Percentiles rank a stretch among this genome's conserved stretches.
These are phyloP conservation scores for Eleutherodactylus coqui DNA, from an alignment of 2,797 vertebrate genomes.

Conservation along the genomic window DNA sequence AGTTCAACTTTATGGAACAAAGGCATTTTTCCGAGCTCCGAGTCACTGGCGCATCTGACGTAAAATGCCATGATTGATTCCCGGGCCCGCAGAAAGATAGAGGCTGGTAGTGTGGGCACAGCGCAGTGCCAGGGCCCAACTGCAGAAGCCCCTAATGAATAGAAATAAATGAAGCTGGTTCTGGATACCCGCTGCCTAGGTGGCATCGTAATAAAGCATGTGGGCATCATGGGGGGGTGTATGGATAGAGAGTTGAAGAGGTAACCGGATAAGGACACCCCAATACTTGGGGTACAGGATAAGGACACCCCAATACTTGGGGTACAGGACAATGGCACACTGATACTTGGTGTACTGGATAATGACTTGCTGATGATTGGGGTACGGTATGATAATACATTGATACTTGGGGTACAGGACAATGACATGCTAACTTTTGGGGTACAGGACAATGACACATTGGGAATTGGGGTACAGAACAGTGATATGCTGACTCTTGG, in stretches of 20 bases:
- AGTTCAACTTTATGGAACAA: constrained; percentile 16
- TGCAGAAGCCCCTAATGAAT: neutral
- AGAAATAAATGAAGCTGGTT: too few relatives aligned
- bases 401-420: neutral
- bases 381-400: neutral
- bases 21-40: neutral
- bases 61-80: neutral
- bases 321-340: neutral
- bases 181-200: too few relatives aligned
- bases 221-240: too few relatives aligned
- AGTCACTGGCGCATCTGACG: neutral
- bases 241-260: neutral
- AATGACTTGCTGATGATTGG: neutral
- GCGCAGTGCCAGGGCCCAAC: neutral
- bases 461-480: neutral
- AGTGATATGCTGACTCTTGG: neutral
- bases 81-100: neutral
- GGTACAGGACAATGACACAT: neutral
- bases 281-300: neutral
- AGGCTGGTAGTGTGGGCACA: neutral
- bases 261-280: neutral
- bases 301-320: neutral
- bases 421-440: neutral
- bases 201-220: too few relatives aligned
- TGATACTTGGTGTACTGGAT: neutral